Conservation (phyloP, 2,888 invertebrate genomes). For the Tribolium freemani region DNA sequence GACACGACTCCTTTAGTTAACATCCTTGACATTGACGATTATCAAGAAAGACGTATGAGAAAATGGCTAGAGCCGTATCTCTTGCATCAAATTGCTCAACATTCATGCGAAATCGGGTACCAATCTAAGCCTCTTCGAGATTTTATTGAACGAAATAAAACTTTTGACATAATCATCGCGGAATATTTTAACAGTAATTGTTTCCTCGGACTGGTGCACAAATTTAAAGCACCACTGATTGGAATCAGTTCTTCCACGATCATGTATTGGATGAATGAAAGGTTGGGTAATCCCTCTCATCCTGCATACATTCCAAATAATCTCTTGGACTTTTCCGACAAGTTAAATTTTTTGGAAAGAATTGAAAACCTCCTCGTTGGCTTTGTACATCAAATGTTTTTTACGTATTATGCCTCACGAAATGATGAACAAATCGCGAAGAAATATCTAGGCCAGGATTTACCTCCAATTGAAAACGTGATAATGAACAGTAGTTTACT, state of each 20-base stretch:
- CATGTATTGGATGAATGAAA: slow-evolving; percentile 68
- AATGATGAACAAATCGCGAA: slow-evolving; percentile 58
- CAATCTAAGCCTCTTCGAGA: slow-evolving; percentile 62
- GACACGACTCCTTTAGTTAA: background rate
- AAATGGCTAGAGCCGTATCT: background rate
- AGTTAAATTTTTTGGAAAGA: slow-evolving; percentile 60
- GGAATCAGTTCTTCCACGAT: slow-evolving; percentile 68
- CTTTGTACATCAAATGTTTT: background rate
- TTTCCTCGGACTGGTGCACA: slow-evolving; percentile 75
- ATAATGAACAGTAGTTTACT: slow-evolving; percentile 65
- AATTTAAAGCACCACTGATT: slow-evolving; percentile 74
- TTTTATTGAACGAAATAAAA: slow-evolving; percentile 66
- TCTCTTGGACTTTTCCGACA: slow-evolving; percentile 61
- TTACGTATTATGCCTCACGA: background rate
- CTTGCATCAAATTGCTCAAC: background rate
- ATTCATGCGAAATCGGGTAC: slow-evolving; percentile 44
- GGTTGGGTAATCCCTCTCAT: slow-evolving; percentile 69
- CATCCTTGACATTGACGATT: background rate
- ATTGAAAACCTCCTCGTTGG: slow-evolving; percentile 63
- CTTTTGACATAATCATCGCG: slow-evolving; percentile 76
- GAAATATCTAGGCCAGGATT: slow-evolving; percentile 66
- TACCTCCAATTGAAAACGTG: slow-evolving; percentile 68
- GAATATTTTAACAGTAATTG: slow-evolving; percentile 82
- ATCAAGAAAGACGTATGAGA: background rate
- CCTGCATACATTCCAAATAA: slow-evolving; percentile 68